Evolutionary conservation across 2,113 vertebrate genomes (phyloP), one percentile per base, ranked within the genome.

Genomic region (Martes martes): DNA sequence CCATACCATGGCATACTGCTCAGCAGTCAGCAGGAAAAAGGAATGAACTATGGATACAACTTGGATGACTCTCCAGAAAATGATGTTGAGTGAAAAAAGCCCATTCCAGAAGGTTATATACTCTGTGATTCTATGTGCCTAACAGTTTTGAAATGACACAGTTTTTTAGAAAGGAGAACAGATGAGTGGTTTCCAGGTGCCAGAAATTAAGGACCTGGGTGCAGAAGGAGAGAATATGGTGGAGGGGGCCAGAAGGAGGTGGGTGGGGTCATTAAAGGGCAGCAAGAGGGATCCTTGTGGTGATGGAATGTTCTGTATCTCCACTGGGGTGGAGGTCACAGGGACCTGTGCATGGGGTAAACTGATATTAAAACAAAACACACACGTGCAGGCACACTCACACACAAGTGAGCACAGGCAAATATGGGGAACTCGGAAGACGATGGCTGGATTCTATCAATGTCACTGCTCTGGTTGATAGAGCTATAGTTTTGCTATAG

Each of bases 141-240:
- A 50, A 63, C 11, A 87, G n/a, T 87, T 94, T 84, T 76, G 74
- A 97, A 96, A 85, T 61, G 28, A 55, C 50, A 50, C 24, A 45
- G 8, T 95, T 95, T 95, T 95, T 96, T 80, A 79, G 76, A 97
- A 94, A 94, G 42, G 39, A 83, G 55, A 91, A n/a, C 4, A 59
- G 14, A 69, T 79, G 81, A 65, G 5, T 91, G 76, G 21, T 76
- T 93, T 21, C 21, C 28, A 47, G 42, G 7, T 85, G 4, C 10
- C 28, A 88, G 6, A 7, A 8, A 8, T 93, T 91, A 88, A 73
- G 69, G 57, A 87, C 50, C 39, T 11, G 4, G 7, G 6, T 83
- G 19, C 47, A 9, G 28, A 39, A 88, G 69, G 21, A 83, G 39
- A 89, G 28, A 79, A 6, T 21, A 31, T 42, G 0, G 59, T 76